These are phyloP conservation scores for Kryptolebias ocellatus DNA, from an alignment of 2,797 vertebrate species.

Conservation along the genomic window DNA sequence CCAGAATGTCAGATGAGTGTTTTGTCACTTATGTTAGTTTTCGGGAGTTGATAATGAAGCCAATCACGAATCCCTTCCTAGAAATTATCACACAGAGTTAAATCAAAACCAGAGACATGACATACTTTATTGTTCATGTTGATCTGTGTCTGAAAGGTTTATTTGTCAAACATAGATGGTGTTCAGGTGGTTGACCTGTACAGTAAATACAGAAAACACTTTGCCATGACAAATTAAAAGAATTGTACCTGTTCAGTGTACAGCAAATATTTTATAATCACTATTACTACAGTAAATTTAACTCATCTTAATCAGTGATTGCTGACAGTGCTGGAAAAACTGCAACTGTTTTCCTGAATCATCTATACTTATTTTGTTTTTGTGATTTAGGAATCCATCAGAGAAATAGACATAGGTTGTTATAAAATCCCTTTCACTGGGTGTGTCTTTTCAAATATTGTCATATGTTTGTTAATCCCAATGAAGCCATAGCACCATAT, in stretches of 20 bases:
- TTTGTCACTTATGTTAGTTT: no score
- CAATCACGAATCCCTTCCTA: neutral
- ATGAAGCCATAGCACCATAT: slow-evolving; percentile 58
- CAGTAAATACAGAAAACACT: slow-evolving; percentile 50
- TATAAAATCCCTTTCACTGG: slow-evolving; percentile 76
- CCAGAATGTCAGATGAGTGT: no score
- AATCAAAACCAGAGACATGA: slow-evolving; percentile 42
- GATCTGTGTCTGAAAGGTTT: slow-evolving; percentile 18
- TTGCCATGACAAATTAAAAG: slow-evolving; percentile 14
- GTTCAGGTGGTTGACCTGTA: slow-evolving; percentile 25
- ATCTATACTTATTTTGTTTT: neutral
- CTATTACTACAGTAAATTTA: slow-evolving; percentile 24
- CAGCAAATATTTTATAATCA: slow-evolving; percentile 39
- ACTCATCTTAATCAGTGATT: slow-evolving; percentile 40
- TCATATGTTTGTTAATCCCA: slow-evolving; percentile 10
- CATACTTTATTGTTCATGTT: slow-evolving; percentile 62
- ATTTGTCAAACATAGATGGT: slow-evolving; percentile 8
- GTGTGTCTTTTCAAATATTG: slow-evolving; percentile 40
- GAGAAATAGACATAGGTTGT: slow-evolving; percentile 29
- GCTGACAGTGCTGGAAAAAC: slow-evolving; percentile 23
- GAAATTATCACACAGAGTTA: neutral
- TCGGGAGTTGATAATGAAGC: neutral
- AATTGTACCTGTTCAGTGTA: slow-evolving; percentile 2
- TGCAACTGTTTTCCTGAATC: neutral
- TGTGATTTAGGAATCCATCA: slow-evolving; percentile 27